Evolutionary conservation across 2,888 invertebrate species (phyloP), one percentile per base, ranked within the genome.

Genomic region (Chromoteleia sp.): DNA sequence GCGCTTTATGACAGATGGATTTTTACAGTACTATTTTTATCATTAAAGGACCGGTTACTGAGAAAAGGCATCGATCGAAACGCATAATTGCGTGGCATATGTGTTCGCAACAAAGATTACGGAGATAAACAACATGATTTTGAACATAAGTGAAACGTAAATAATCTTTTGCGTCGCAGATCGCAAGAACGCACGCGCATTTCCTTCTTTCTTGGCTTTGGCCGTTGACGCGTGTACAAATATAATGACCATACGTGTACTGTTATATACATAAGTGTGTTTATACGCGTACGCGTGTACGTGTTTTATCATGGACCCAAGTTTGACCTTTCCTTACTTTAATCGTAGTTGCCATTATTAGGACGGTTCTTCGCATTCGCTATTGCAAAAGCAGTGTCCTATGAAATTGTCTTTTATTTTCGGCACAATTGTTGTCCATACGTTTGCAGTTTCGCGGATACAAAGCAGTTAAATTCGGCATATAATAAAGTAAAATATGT

Each of bases 91-190:
- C 7, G 7, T 12, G 14, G 12, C 19, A 41, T 1, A 43, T 59
- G 5, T 14, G 43, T 7, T 25, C 21, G 3, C 8, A 29, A 15
- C 14, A 36, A 15, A 43, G 36, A 59, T 14, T 4, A 39, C 14
- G 6, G 1, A 39, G 50, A 68, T 59, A 21, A 59, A 61, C 36
- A 48, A 48, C 36, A 39, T 10, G 56, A 48, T 50, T 33, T 65
- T 10, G 4, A 15, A 17, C 19, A 36, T 14, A 65, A 65, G 33
- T 54, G 8, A 29, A 54, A 67, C 67, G 39, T 29, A 67, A 25
- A 54, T 30, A 39, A 56, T 63, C 54, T 74, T 59, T 74, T 74
- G 74, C 74, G 74, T 63, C 74, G 74, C 54, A 63, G 61, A 29
- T 50, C 54, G 30, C 12, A 19, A 50, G 56, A 50, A 56, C 68